A percentile compares a stretch with the other conserved stretches of the same genome.
Conservation (phyloP, 2,113 vertebrate species). For the Dasyornis broadbenti region DNA sequence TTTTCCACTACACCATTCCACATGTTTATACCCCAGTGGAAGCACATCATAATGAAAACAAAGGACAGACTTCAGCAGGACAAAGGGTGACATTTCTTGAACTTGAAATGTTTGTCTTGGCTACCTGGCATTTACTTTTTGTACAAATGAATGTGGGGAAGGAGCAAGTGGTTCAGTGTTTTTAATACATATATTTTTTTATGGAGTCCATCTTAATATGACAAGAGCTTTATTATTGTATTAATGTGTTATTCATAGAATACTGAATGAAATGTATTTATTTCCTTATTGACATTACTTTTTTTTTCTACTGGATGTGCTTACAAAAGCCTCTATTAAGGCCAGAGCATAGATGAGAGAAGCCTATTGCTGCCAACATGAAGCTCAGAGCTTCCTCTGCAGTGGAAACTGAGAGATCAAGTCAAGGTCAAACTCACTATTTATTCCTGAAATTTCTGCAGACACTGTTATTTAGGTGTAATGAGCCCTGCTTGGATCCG, state of each 20-base stretch:
- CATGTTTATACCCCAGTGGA: background rate
- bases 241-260: background rate
- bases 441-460: slow-evolving; percentile 61
- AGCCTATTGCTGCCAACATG: background rate
- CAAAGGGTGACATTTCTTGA: background rate
- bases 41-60: background rate
- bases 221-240: background rate
- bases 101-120: background rate
- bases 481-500: slow-evolving; percentile 46
- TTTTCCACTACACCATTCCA: background rate
- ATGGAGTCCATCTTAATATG: background rate
- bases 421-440: slow-evolving; percentile 51
- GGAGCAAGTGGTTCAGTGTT: background rate
- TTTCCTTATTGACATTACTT: background rate
- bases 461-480: slow-evolving; percentile 55
- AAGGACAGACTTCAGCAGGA: background rate
- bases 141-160: background rate
- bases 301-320: background rate
- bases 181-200: background rate
- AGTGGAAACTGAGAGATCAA: slow-evolving; percentile 39
- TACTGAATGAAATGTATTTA: background rate
- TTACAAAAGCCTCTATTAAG: background rate
- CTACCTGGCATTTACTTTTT: background rate
- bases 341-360: background rate
- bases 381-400: slow-evolving; percentile 49